phyloP scores from a whole-genome alignment of 2,797 vertebrate genomes.

The Chiloscyllium punctatum region DNA sequence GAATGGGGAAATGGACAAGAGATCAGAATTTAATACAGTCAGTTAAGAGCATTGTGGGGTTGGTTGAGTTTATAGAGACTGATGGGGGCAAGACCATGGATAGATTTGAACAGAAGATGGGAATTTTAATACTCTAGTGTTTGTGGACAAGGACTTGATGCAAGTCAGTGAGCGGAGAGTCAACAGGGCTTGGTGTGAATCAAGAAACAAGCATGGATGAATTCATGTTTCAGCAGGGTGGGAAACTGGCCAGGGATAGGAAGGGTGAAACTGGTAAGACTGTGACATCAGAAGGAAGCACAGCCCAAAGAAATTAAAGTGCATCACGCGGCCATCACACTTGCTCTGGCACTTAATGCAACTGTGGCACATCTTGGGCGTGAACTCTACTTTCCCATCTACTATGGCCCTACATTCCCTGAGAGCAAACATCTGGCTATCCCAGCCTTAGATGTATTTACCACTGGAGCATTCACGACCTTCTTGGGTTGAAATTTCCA shows the following conservation, averaged over 20 bases:
- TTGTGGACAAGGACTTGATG: neutral
- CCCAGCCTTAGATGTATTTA: no score
- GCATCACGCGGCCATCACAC: no score
- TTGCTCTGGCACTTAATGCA: no score
- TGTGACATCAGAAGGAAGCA: neutral
- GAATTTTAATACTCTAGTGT: neutral
- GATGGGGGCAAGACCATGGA: neutral
- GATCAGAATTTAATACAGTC: neutral
- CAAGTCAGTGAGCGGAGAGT: neutral
- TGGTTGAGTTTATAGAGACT: neutral
- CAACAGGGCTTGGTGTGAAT: neutral
- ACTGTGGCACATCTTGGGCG: no score
- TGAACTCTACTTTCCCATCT: no score
- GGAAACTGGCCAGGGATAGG: neutral
- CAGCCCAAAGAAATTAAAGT: no score
- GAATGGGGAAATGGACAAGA: neutral
- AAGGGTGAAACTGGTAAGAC: neutral
- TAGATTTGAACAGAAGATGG: neutral
- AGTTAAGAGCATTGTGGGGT: neutral
- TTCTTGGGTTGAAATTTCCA: no score
- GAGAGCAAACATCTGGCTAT: no score
- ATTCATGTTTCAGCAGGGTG: no score
- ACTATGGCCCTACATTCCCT: no score
- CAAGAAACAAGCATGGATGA: neutral
- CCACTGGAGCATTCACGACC: no score